These are phyloP conservation scores for Hemichromis elongatus DNA, from an alignment of 2,113 vertebrate species.

Conservation along the genomic window DNA sequence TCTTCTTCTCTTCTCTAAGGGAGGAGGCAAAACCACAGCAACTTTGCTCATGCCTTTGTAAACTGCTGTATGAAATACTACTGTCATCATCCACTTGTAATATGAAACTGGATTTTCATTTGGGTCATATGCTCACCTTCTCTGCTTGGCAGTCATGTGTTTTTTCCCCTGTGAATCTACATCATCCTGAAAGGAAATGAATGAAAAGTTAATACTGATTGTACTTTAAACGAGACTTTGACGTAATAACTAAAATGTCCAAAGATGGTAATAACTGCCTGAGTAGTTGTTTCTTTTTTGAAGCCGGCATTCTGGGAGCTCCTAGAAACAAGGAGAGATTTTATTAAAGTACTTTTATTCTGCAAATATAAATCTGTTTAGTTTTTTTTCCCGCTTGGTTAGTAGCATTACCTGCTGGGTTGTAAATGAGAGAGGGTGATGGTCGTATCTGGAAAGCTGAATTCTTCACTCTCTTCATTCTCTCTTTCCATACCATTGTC, in stretches of 20 bases:
- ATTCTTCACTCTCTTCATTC: slow-evolving; percentile 38
- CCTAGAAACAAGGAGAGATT: slow-evolving; percentile 25
- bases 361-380: not conserved
- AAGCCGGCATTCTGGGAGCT: slow-evolving; percentile 49
- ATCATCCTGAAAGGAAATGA: slow-evolving; percentile 66
- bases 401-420: slow-evolving; percentile 76
- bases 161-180: slow-evolving; percentile 77
- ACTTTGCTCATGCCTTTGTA: not conserved
- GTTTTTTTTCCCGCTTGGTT: not conserved
- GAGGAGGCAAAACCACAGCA: not conserved
- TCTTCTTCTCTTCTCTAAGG: slow-evolving; percentile 90
- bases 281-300: slow-evolving; percentile 67
- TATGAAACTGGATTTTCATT: not conserved
- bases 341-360: not conserved
- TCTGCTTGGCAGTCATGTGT: slow-evolving; percentile 90
- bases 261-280: slow-evolving; percentile 58
- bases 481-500: not conserved
- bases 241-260: not conserved
- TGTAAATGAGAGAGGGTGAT: slow-evolving; percentile 92
- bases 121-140: slow-evolving; percentile 75
- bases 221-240: not conserved
- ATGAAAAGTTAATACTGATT: not conserved
- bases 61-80: not conserved
- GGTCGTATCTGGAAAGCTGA: slow-evolving; percentile 87
- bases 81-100: not conserved